Percentiles rank a stretch among this genome's conserved stretches.
Evolutionary conservation across 2,888 invertebrate genomes (phyloP).

Genomic region (Xestoiulus laeticollis): DNA sequence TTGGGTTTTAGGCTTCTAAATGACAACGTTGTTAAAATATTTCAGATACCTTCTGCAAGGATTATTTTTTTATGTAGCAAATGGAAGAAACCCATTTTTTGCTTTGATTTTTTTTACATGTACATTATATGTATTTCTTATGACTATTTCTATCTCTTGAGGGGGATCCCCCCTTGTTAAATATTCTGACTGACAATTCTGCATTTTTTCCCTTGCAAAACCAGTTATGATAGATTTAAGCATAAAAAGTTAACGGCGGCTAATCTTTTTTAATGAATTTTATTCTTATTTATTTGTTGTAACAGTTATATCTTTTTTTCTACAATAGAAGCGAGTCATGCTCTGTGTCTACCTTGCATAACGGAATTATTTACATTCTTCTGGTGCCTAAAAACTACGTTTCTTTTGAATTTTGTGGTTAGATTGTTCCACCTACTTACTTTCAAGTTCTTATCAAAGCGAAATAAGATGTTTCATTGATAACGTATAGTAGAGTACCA

Average conservation of each 20-base stretch:
- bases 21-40: background rate
- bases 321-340: background rate
- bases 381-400: background rate
- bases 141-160: background rate
- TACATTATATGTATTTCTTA: background rate
- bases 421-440: background rate
- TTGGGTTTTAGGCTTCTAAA: background rate
- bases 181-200: background rate
- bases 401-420: background rate
- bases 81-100: background rate
- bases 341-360: background rate
- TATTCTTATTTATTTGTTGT: background rate
- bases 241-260: background rate
- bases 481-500: background rate
- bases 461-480: slow-evolving; percentile 6
- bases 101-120: background rate
- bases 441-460: background rate
- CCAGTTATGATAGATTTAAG: background rate
- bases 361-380: background rate
- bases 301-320: background rate
- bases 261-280: slow-evolving; percentile 8
- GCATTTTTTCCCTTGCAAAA: background rate
- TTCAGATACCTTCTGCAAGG: background rate
- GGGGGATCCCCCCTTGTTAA: background rate
- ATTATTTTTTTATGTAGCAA: background rate